These are phyloP conservation scores for Exaiptasia diaphana DNA, from an alignment of 64 coral and sea anemone species.

Conservation along the genomic window DNA sequence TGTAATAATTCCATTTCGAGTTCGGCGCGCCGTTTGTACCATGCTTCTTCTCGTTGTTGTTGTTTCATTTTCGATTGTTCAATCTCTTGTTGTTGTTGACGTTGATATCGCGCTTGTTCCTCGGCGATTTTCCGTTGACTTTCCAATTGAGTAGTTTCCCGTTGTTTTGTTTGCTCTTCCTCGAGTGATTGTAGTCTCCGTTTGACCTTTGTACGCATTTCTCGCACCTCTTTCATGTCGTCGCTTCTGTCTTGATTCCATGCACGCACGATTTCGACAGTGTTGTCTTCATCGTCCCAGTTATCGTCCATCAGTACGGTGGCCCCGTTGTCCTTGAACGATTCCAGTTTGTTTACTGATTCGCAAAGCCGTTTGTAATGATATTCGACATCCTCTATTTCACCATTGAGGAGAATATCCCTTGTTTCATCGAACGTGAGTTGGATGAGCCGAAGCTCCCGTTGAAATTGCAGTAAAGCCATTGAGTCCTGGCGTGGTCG, in stretches of 20 bases:
- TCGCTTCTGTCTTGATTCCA: neutral
- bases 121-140: neutral
- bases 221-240: neutral
- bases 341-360: neutral
- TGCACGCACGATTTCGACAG: neutral
- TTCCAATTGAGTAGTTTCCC: neutral
- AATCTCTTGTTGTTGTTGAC: conserved; percentile 1
- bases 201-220: conserved; percentile 1
- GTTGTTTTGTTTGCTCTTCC: neutral
- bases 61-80: neutral
- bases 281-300: no score
- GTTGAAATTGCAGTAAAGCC: neutral
- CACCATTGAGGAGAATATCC: neutral
- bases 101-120: neutral
- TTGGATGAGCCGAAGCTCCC: neutral
- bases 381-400: neutral
- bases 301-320: neutral
- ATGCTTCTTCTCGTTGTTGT: neutral
- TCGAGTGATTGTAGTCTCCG: neutral
- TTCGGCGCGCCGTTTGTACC: neutral
- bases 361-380: neutral
- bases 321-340: neutral
- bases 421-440: neutral
- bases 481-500: neutral
- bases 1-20: neutral